Conservation (phyloP, 2,797 vertebrate genomes). For the Phalloptychus januarius region DNA sequence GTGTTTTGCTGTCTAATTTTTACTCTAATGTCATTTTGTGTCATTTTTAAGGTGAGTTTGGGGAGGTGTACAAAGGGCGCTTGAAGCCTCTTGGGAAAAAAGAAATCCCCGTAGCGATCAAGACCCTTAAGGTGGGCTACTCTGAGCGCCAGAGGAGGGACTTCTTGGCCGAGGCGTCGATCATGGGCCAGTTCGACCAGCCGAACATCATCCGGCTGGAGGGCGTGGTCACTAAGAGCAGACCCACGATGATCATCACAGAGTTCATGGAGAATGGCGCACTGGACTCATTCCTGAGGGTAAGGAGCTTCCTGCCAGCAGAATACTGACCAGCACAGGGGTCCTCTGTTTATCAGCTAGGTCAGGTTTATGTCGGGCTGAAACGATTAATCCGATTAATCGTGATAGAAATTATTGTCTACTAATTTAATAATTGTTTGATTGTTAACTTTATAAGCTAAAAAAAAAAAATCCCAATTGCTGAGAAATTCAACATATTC, state of each 20-base stretch:
- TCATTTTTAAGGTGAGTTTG: conserved; percentile 88
- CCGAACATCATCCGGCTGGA: conserved; percentile 95
- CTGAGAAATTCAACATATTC: too few species aligned
- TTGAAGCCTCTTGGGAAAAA: conserved; percentile 91
- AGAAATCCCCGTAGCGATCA: conserved; percentile 93
- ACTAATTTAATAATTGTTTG: too few species aligned
- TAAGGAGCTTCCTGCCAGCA: conserved; percentile 58
- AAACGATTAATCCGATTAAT: too few species aligned
- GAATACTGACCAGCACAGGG: not conserved
- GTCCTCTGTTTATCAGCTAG: not conserved
- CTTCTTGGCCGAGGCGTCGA: conserved; percentile 94
- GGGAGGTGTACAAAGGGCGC: conserved; percentile 94
- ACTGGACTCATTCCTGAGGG: conserved; percentile 92
- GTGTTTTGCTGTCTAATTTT: conserved; percentile 2
- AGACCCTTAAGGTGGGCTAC: conserved; percentile 93
- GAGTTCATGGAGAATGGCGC: conserved; percentile 98
- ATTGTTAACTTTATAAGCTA: too few species aligned
- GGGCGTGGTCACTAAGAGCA: conserved; percentile 94
- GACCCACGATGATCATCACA: conserved; percentile 97
- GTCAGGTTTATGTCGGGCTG: not conserved
- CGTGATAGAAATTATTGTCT: too few species aligned
- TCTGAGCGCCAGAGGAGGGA: conserved; percentile 93
- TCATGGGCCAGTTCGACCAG: conserved; percentile 97
- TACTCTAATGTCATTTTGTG: not conserved
- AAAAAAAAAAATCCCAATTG: too few species aligned